Evolutionary conservation across 2,888 invertebrate species (phyloP).

Genomic region (Patella pellucida): DNA sequence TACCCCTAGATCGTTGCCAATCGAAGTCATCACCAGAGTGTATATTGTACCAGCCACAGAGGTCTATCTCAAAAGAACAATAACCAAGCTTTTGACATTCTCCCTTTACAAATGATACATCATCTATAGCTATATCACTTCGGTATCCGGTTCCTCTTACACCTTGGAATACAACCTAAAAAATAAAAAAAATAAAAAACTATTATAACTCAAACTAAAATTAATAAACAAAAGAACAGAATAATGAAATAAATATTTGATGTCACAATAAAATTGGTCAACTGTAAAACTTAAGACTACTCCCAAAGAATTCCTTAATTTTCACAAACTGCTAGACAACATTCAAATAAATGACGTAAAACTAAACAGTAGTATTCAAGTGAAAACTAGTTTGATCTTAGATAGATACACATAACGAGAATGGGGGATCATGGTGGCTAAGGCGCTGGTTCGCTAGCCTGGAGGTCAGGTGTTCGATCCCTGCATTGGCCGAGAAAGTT

Average conservation of each 20-base stretch:
- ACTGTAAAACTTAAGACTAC: too few relatives aligned
- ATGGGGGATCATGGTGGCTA: too few relatives aligned
- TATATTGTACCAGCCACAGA: conserved; percentile 64
- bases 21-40: conserved; percentile 61
- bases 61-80: conserved; percentile 66
- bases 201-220: background rate
- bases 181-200: conserved; percentile 15
- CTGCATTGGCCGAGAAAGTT: too few relatives aligned
- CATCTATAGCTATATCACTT: conserved; percentile 65
- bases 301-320: too few relatives aligned
- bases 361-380: too few relatives aligned
- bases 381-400: too few relatives aligned
- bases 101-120: conserved; percentile 44
- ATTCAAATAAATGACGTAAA: too few relatives aligned
- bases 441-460: too few relatives aligned
- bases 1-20: conserved; percentile 58
- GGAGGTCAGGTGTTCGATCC: too few relatives aligned
- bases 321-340: too few relatives aligned
- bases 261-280: background rate
- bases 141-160: conserved; percentile 54
- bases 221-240: conserved; percentile 55
- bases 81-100: conserved; percentile 46
- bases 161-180: conserved; percentile 63
- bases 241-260: conserved; percentile 29
- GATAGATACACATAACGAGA: too few relatives aligned